Base-by-base conservation (phyloP, 2,888 invertebrate genomes). In the Sinotaia quadrata region DNA sequence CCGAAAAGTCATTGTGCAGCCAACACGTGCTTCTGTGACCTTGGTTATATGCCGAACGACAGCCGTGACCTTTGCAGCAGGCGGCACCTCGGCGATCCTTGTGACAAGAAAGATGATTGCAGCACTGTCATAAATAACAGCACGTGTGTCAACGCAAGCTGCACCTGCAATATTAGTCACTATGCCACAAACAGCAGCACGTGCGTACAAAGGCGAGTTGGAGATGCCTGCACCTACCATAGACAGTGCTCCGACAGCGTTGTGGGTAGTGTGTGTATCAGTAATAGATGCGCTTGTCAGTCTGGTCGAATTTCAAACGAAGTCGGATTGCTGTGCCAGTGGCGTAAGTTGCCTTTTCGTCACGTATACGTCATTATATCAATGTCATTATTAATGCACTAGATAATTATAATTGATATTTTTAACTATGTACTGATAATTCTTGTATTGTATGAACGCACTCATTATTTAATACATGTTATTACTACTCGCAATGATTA, bases 341-440 rank as follows among this genome's bases (percentile, higher is more conserved):
- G 36, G 24, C 61, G 70, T 71, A 37, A 67, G 70, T 67, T 15
- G 18, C 18, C 29, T n/a, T n/a, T n/a, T n/a, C n/a, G n/a, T n/a
- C n/a, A n/a, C n/a, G n/a, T n/a, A n/a, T n/a, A n/a, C n/a, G n/a
- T n/a, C n/a, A n/a, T n/a, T n/a, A n/a, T n/a, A n/a, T n/a, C n/a
- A n/a, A n/a, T n/a, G n/a, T n/a, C n/a, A n/a, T n/a, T n/a, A n/a
- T n/a, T n/a, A n/a, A n/a, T n/a, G n/a, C n/a, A n/a, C n/a, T n/a
- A n/a, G n/a, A n/a, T n/a, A n/a, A n/a, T n/a, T n/a, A n/a, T n/a
- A n/a, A n/a, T n/a, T n/a, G n/a, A n/a, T n/a, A n/a, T n/a, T n/a
- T n/a, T n/a, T n/a, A n/a, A n/a, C n/a, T n/a, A n/a, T n/a, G n/a
- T n/a, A n/a, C n/a, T n/a, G n/a, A n/a, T n/a, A n/a, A n/a, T n/a